Percentiles rank a stretch among this genome's conserved stretches.
Conservation (phyloP, 2,113 vertebrate species). For the Protomyctophum bolini region DNA sequence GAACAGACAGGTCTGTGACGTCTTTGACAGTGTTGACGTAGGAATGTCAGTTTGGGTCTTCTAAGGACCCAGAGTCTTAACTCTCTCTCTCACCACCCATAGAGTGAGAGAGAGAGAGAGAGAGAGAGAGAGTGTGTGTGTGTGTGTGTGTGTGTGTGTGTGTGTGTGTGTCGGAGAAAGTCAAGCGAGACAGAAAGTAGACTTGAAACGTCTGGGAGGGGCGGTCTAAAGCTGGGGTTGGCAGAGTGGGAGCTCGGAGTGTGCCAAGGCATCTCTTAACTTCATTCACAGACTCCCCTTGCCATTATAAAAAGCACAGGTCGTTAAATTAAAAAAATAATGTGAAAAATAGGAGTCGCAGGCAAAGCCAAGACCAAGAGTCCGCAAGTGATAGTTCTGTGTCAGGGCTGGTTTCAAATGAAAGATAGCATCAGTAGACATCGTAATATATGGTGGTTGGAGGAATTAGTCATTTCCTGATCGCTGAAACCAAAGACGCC, state of each 20-base stretch:
- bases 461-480: conserved; percentile 22
- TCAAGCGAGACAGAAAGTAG: neutral
- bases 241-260: conserved; percentile 11
- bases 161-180: neutral
- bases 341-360: conserved; percentile 9
- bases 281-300: conserved; percentile 64
- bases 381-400: neutral
- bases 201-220: conserved; percentile 27
- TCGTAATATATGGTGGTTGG: neutral
- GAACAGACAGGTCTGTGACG: conserved; percentile 54
- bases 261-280: conserved; percentile 58
- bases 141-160: neutral
- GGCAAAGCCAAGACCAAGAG: neutral
- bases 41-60: conserved; percentile 61
- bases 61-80: conserved; percentile 31
- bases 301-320: conserved; percentile 55
- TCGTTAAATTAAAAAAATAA: conserved; percentile 33
- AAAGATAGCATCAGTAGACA: conserved; percentile 22
- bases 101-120: conserved; percentile 9
- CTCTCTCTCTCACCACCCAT: conserved; percentile 30
- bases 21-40: conserved; percentile 56
- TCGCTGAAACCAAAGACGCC: conserved; percentile 3
- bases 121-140: neutral
- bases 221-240: conserved; percentile 44
- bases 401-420: conserved; percentile 26